These are phyloP conservation scores for Recurvirostra avosetta DNA, from an alignment of 2,113 vertebrate genomes.

Conservation along the genomic window DNA sequence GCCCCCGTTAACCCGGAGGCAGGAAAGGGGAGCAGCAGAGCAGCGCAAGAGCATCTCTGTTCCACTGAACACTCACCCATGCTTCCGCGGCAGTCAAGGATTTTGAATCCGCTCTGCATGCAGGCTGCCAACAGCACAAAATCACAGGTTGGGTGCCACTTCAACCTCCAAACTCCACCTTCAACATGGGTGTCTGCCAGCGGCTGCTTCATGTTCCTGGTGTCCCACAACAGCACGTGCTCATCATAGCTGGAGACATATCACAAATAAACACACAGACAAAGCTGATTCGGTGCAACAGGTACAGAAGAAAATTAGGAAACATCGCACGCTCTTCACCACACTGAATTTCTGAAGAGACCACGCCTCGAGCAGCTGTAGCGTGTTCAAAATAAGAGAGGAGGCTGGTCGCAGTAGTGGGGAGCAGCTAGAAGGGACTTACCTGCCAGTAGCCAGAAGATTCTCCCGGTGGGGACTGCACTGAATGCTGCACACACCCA, in stretches of 20 bases:
- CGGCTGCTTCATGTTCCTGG: conserved; percentile 83
- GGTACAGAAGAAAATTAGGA: neutral
- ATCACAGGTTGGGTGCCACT: conserved; percentile 85
- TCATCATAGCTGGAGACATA: conserved; percentile 84
- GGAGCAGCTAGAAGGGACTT: neutral
- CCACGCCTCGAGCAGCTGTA: neutral
- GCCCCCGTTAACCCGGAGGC: neutral
- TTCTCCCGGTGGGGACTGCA: conserved; percentile 86
- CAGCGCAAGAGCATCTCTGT: neutral
- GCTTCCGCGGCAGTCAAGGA: conserved; percentile 81
- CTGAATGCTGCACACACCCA: conserved; percentile 96
- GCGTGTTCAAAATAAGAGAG: fast-evolving
- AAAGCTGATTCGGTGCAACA: neutral
- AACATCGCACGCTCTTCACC: neutral
- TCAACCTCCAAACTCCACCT: conserved; percentile 93
- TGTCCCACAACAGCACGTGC: conserved; percentile 90
- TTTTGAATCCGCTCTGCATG: conserved; percentile 89
- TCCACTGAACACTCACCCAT: conserved; percentile 70
- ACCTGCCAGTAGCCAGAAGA: conserved; percentile 93
- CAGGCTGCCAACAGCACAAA: conserved; percentile 90
- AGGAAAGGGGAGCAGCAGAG: neutral
- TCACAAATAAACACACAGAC: neutral
- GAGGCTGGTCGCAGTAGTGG: neutral
- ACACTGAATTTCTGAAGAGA: neutral
- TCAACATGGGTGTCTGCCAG: conserved; percentile 77